These are phyloP conservation scores for Drosophila pseudoananassae DNA, from an alignment of 1,140 invertebrate species.

Conservation along the genomic window DNA sequence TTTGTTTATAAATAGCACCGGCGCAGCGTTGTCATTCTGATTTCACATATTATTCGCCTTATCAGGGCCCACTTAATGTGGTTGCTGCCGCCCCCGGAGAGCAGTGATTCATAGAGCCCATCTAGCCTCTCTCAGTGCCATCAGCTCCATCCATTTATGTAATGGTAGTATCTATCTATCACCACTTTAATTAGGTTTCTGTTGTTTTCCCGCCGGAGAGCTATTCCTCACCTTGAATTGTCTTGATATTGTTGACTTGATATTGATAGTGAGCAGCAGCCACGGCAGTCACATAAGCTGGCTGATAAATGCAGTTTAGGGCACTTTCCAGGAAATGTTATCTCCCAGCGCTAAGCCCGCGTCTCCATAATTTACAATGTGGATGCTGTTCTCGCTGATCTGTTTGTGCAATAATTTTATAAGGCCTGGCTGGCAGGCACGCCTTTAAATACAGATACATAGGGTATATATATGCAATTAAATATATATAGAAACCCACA, in stretches of 20 bases:
- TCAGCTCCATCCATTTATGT: slow-evolving; percentile 9
- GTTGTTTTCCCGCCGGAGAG: background rate
- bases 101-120: slow-evolving; percentile 18
- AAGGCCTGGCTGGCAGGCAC: slow-evolving; percentile 10
- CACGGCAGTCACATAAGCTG: background rate
- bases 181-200: slow-evolving; percentile 48
- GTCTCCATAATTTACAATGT: slow-evolving; percentile 42
- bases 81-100: slow-evolving; percentile 11
- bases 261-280: slow-evolving; percentile 24
- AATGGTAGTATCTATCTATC: slow-evolving; percentile 5
- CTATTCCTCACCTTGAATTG: slow-evolving; percentile 34
- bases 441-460: slow-evolving; percentile 33
- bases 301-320: slow-evolving; percentile 41
- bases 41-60: slow-evolving; percentile 16
- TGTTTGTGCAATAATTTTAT: slow-evolving; percentile 13
- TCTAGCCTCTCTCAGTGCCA: background rate
- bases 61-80: slow-evolving; percentile 19
- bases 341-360: slow-evolving; percentile 20
- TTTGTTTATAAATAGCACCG: slow-evolving; percentile 22
- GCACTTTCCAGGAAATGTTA: slow-evolving; percentile 46
- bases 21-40: slow-evolving; percentile 23
- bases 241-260: slow-evolving; percentile 39
- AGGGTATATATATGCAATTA: slow-evolving; percentile 23
- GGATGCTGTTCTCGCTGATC: slow-evolving; percentile 51
- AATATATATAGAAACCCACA: slow-evolving; percentile 6